Evolutionary conservation across 1,140 invertebrate genomes (phyloP).

Genomic region (Caenorhabditis inopinata): DNA sequence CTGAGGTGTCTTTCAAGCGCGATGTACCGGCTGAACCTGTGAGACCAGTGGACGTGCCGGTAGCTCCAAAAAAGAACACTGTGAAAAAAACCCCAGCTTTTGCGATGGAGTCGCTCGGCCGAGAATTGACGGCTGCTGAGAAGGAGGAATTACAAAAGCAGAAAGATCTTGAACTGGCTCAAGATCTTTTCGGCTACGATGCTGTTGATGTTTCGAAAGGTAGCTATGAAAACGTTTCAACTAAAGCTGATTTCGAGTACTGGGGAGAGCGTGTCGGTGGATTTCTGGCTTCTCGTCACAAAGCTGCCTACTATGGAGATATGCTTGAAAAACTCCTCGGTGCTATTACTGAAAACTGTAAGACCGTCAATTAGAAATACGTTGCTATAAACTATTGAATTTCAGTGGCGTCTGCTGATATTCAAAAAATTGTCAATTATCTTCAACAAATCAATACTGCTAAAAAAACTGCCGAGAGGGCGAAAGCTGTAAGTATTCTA

Average conservation of each 20-base stretch:
- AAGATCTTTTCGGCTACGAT: conserved; percentile 38
- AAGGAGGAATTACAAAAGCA: conserved; percentile 36
- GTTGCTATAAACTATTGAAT: background rate
- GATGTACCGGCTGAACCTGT: conserved; percentile 12
- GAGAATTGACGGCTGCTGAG: conserved; percentile 40
- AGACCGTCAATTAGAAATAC: too few relatives aligned
- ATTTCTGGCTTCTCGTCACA: conserved; percentile 36
- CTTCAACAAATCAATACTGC: conserved; percentile 42
- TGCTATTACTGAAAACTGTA: conserved; percentile 11
- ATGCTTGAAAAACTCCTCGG: conserved; percentile 24
- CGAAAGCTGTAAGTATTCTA: conserved; percentile 12
- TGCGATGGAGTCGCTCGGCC: conserved; percentile 42
- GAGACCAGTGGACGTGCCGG: background rate
- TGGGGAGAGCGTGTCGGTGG: conserved; percentile 42
- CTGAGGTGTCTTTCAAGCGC: conserved; percentile 33
- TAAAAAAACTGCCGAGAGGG: conserved; percentile 36
- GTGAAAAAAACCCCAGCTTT: background rate
- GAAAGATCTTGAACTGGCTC: conserved; percentile 31
- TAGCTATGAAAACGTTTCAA: conserved; percentile 28
- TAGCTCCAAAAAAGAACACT: background rate
- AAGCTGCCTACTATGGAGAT: conserved; percentile 42
- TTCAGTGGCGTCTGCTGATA: conserved; percentile 43
- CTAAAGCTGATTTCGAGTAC: conserved; percentile 43
- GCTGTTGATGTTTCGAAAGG: background rate
- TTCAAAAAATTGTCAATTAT: conserved; percentile 37